Evolutionary conservation across 2,113 vertebrate species (phyloP).

Genomic region (Motacilla alba): DNA sequence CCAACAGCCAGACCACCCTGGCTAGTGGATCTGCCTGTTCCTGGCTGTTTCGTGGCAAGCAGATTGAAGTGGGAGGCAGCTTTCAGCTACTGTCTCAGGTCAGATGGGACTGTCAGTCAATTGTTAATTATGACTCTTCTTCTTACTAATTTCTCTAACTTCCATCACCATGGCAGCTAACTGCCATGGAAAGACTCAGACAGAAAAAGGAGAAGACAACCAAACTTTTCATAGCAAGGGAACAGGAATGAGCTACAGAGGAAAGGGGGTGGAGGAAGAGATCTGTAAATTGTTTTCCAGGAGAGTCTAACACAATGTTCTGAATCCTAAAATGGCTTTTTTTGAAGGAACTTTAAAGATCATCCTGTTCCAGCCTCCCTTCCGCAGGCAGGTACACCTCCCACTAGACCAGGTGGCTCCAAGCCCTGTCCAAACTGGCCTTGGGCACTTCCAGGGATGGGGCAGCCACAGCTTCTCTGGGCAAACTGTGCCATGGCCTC

Average conservation of each 20-base stretch:
- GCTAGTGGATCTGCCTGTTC: constrained; percentile 24
- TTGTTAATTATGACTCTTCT: constrained; percentile 66
- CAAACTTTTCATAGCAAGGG: constrained; percentile 43
- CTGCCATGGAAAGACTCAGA: constrained; percentile 42
- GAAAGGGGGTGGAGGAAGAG: constrained; percentile 2
- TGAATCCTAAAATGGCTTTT: not conserved
- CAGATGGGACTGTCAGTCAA: constrained; percentile 67
- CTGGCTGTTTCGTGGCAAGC: constrained; percentile 55
- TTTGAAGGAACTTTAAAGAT: not conserved
- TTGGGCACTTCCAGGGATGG: not conserved
- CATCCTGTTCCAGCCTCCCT: not conserved
- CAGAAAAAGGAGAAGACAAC: constrained; percentile 61
- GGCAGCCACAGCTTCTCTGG: not conserved
- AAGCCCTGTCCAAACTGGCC: fast-evolving
- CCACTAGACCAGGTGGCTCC: not conserved
- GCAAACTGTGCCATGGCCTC: not conserved
- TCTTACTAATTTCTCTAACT: constrained; percentile 66
- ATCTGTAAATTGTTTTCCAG: not conserved
- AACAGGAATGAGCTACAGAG: constrained; percentile 7
- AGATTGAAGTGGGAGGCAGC: constrained; percentile 65
- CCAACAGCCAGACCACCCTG: constrained; percentile 39
- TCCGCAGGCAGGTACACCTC: not conserved
- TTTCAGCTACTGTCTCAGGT: constrained; percentile 62
- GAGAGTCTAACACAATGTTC: not conserved
- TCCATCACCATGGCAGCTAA: constrained; percentile 67